Conservation (phyloP, 30 jellyfish, hydroid and myxozoan genomes). For the Chrysaora quinquecirrha region DNA sequence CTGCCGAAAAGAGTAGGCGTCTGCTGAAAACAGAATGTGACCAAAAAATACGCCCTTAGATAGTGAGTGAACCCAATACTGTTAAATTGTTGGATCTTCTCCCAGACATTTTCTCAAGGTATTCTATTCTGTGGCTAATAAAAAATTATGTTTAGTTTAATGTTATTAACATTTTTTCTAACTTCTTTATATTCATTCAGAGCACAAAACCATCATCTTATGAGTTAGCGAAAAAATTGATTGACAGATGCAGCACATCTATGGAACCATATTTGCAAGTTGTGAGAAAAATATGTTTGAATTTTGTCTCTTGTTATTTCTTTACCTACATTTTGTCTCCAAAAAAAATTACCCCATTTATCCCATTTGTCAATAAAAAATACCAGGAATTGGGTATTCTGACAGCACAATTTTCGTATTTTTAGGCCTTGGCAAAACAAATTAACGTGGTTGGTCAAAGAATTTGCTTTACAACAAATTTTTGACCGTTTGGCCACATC, state of each 20-base stretch:
- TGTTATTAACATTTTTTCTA: not conserved
- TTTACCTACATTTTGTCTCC: not conserved
- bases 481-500: no score
- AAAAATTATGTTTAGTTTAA: no score
- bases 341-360: not conserved
- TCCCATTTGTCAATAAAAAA: no score
- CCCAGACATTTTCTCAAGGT: no score
- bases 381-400: not conserved
- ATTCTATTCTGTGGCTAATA: no score
- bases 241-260: conserved; percentile 85
- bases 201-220: conserved; percentile 66
- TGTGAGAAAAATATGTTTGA: conserved; percentile 67
- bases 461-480: no score
- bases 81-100: no score
- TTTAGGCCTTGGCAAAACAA: not conserved
- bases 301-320: not conserved
- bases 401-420: not conserved
- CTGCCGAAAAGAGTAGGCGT: no score
- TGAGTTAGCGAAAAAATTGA: conserved; percentile 74
- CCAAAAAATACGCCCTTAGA: no score
- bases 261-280: conserved; percentile 93
- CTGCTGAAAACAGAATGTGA: no score
- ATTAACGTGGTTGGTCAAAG: not conserved
- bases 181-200: conserved; percentile 25
- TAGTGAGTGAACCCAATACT: no score